Conservation (phyloP, 1,140 invertebrate species). For the Hylyphantes graminicola region DNA sequence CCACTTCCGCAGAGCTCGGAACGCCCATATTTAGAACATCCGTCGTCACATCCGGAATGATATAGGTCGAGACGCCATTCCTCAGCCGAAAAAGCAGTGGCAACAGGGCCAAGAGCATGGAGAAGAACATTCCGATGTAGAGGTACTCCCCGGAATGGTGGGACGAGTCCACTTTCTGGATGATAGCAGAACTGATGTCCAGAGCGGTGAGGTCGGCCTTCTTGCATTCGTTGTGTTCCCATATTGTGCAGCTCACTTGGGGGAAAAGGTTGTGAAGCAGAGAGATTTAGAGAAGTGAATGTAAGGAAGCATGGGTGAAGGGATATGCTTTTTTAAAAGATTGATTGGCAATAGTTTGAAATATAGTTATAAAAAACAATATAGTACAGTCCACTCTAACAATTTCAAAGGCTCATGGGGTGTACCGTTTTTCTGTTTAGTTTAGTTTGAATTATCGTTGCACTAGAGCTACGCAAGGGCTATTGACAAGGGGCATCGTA, state of each 20-base stretch:
- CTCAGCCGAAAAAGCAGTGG: slow-evolving; percentile 63
- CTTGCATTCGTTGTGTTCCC: slow-evolving; percentile 88
- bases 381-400: not conserved
- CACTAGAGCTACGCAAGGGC: too few relatives aligned
- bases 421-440: too few relatives aligned
- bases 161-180: slow-evolving; percentile 85
- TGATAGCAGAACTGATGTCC: slow-evolving; percentile 94
- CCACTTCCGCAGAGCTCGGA: slow-evolving; percentile 56
- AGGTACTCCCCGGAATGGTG: slow-evolving; percentile 86
- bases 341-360: too few relatives aligned
- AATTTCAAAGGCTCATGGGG: too few relatives aligned
- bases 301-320: not conserved
- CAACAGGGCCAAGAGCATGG: slow-evolving; percentile 65
- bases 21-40: slow-evolving; percentile 47
- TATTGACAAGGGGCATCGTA: too few relatives aligned
- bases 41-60: slow-evolving; percentile 40
- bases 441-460: too few relatives aligned
- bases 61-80: slow-evolving; percentile 16
- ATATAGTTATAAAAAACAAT: not conserved
- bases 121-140: slow-evolving; percentile 67
- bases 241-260: slow-evolving; percentile 91
- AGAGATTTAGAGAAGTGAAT: slow-evolving; percentile 9
- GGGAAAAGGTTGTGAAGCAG: slow-evolving; percentile 46
- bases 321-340: not conserved
- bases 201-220: slow-evolving; percentile 92